A percentile compares a stretch with the other conserved stretches of the same genome.
Conservation (phyloP, 1,140 invertebrate species). For the Aphis craccivora region DNA sequence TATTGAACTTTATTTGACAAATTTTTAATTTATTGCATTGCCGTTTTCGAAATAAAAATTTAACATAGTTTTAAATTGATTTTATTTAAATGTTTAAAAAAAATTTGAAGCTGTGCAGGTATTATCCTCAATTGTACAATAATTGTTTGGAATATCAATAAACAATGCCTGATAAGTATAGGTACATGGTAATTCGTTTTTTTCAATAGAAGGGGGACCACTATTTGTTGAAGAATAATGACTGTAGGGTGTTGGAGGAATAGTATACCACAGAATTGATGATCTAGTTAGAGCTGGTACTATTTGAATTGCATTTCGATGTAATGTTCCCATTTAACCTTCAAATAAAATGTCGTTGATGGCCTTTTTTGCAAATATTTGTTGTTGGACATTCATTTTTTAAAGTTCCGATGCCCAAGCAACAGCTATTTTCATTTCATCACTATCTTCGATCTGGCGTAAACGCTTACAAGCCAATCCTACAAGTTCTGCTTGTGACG, state of each 20-base stretch:
- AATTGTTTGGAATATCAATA: conserved; percentile 26
- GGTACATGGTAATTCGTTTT: not conserved
- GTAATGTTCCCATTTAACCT: conserved; percentile 62
- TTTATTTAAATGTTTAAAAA: not conserved
- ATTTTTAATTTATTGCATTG: too few relatives aligned
- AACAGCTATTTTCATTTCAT: conserved; percentile 60
- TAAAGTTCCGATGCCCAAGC: conserved; percentile 61
- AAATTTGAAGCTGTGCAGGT: conserved; percentile 8
- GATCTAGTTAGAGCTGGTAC: conserved; percentile 11
- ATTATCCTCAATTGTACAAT: conserved; percentile 10
- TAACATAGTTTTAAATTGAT: too few relatives aligned
- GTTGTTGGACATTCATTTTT: conserved; percentile 61
- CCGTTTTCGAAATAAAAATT: too few relatives aligned
- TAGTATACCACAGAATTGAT: not conserved
- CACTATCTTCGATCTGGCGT: conserved; percentile 57
- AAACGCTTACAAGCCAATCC: conserved; percentile 57
- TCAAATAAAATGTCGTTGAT: conserved; percentile 63
- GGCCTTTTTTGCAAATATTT: conserved; percentile 63
- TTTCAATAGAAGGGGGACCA: not conserved
- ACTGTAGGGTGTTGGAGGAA: conserved; percentile 13
- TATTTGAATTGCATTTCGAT: conserved; percentile 62
- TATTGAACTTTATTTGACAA: too few relatives aligned
- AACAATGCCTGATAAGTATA: not conserved
- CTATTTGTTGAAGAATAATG: conserved; percentile 15
- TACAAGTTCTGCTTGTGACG: conserved; percentile 21